phyloP scores from a whole-genome alignment of 2,797 vertebrate genomes.

The Coendou prehensilis region DNA sequence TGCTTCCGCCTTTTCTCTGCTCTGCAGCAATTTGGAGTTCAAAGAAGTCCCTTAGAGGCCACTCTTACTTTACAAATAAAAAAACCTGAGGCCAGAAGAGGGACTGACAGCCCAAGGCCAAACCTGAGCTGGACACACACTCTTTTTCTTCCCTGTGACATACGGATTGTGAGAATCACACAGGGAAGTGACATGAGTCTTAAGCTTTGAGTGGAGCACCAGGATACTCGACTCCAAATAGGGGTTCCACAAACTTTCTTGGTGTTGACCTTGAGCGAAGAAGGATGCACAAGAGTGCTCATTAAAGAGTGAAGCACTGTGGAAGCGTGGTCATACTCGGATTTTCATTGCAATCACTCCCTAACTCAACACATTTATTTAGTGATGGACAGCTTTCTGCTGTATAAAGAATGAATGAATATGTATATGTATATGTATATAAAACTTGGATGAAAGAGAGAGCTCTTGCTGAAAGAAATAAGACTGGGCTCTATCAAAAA shows the following conservation, averaged over 20 bases:
- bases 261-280: conserved; percentile 51
- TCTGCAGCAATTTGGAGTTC: neutral
- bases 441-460: neutral
- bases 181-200: neutral
- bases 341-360: conserved; percentile 45
- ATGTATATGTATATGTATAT: neutral
- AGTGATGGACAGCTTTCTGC: neutral
- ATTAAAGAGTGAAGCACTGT: neutral
- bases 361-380: conserved; percentile 17
- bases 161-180: neutral
- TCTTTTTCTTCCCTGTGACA: neutral
- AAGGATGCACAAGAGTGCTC: neutral
- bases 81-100: neutral
- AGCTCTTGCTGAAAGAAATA: neutral
- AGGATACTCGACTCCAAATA: neutral
- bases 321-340: neutral
- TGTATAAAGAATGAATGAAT: neutral
- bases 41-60: neutral
- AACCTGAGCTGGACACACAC: neutral
- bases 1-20: neutral
- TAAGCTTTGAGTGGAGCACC: neutral
- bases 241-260: conserved; percentile 1
- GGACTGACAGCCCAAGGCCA: neutral
- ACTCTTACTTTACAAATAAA: conserved; percentile 46
- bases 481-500: neutral